Conservation (phyloP, 2,113 vertebrate genomes). For the Mellivora capensis region DNA sequence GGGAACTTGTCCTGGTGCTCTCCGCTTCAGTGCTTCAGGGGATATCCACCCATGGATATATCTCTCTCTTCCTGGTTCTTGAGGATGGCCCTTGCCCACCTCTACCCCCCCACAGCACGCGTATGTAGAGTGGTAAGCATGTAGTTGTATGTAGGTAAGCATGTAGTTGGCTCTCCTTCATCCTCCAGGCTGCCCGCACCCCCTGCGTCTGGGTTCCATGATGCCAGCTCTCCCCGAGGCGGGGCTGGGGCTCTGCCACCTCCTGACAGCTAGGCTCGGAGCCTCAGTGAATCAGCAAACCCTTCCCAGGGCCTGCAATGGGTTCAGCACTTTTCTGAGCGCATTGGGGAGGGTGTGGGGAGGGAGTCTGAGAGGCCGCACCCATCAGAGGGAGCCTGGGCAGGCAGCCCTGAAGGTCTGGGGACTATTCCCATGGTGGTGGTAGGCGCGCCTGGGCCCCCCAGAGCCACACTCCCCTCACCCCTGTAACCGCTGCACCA, state of each 20-base stretch:
- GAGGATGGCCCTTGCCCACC: not conserved
- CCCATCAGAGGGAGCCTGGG: not conserved
- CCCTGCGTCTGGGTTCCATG: not conserved
- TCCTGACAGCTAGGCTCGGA: not conserved
- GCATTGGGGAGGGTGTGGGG: not conserved
- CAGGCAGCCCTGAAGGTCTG: not conserved
- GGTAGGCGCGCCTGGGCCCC: fast-evolving
- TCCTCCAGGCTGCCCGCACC: not conserved
- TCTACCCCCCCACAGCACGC: fast-evolving
- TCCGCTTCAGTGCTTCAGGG: not conserved
- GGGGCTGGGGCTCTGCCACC: not conserved
- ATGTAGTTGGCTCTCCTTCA: not conserved
- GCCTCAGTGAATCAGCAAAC: constrained; percentile 31
- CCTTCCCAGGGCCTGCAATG: not conserved
- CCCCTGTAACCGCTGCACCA: not conserved
- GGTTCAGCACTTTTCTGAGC: constrained; percentile 17
- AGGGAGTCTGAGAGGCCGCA: not conserved
- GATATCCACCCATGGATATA: not conserved
- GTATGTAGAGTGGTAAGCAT: fast-evolving
- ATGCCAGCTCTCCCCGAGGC: not conserved
- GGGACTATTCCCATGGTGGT: fast-evolving
- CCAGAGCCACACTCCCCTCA: too few species aligned
- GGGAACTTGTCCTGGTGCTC: not conserved
- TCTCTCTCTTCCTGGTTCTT: not conserved
- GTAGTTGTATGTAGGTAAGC: fast-evolving